Base-by-base conservation (phyloP, 2,113 vertebrate species). In the Oreotrochilus melanogaster region DNA sequence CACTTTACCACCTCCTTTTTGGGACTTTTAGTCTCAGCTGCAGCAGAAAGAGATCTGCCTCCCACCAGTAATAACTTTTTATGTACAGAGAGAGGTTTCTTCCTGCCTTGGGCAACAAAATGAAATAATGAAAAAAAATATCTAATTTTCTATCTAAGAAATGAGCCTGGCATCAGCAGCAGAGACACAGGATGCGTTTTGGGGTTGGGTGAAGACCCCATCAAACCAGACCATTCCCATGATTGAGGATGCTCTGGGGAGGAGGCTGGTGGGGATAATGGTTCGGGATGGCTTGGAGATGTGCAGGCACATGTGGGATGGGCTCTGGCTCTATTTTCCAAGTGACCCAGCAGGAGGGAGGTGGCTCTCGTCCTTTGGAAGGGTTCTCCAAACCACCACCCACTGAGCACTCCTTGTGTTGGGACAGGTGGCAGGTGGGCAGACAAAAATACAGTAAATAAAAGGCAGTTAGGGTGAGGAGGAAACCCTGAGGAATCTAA, bases 151-250 rank as follows among this genome's bases (percentile, higher is more conserved):
- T 64, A n/a, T 53, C 78, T 6, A 14, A 48, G 43, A 67, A 64
- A 7, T 10, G 12, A 78, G 47, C 19, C 18, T 1, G 2, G 27
- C 2, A 0, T 31, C 5, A 2, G 48, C 65, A 75, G 2, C 3
- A 1, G 0, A 39, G 69, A 31, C 11, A 14, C 12, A 31, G 57
- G 11, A 14, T 1, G 0, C 2, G 11, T 11, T 14, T 28, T 47
- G 33, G 30, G 24, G 71, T 81, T 64, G 43, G 47, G 47, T 2
- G 5, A 89, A 48, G 45, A 51, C 6, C 18, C 50, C 58, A 39
- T 9, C 72, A 70, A 31, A 67, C 8, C 3, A 73, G 54, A 14
- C 28, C 58, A 57, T 24, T 25, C 27, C 51, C 47, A 7, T 0
- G 1, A 19, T 79, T 67, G 6, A 16, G 47, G 53, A 37, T 6